A percentile compares a stretch with the other conserved stretches of the same genome.
Evolutionary conservation across 2,113 vertebrate species (phyloP).

Genomic region (Cryptotis parvus): DNA sequence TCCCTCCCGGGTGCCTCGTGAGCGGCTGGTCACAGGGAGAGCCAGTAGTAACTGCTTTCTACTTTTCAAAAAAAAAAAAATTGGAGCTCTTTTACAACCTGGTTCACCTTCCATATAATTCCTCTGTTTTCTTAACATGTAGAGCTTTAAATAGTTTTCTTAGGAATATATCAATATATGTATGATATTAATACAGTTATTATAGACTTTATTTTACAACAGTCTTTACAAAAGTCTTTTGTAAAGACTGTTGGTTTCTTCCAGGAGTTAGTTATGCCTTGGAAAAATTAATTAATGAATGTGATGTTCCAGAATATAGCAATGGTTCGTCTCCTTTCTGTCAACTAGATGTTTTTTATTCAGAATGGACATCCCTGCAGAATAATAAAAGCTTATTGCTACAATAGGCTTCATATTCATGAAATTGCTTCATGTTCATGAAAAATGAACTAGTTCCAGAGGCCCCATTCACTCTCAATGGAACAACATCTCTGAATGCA

Average conservation of each 20-base stretch:
- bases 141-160: neutral
- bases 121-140: neutral
- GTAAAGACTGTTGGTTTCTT: constrained; percentile 93
- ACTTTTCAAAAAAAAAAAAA: neutral
- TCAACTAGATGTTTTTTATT: constrained; percentile 91
- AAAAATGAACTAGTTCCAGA: no score
- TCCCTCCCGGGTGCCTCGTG: no score
- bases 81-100: neutral
- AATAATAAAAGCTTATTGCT: constrained; percentile 88
- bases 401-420: no score
- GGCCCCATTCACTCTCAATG: no score
- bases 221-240: no score
- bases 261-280: constrained; percentile 92
- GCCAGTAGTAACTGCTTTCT: neutral
- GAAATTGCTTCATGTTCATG: no score
- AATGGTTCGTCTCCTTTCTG: constrained; percentile 94
- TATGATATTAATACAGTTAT: no score
- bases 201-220: no score
- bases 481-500: no score
- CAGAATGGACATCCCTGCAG: constrained; percentile 94
- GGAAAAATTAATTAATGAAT: constrained; percentile 90
- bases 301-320: constrained; percentile 95
- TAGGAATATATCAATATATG: neutral
- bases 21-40: no score
- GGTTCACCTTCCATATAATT: neutral